Evolutionary conservation across 2,797 vertebrate species (phyloP).

Genomic region (Crypturellus tataupa): DNA sequence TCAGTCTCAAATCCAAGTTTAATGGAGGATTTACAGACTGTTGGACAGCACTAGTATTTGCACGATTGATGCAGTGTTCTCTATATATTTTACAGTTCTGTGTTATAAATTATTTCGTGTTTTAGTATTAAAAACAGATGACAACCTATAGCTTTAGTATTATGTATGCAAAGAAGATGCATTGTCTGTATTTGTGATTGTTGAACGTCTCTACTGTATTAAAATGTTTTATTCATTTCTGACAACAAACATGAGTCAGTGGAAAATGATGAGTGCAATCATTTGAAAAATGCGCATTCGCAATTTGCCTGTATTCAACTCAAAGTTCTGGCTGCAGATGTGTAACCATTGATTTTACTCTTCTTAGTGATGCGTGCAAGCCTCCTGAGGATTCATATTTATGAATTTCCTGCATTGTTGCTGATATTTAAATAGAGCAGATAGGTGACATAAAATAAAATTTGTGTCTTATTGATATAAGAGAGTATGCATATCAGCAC

Average conservation of each 20-base stretch:
- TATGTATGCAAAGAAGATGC: conserved; percentile 39
- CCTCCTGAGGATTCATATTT: conserved; percentile 41
- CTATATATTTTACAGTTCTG: conserved; percentile 56
- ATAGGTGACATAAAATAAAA: conserved; percentile 3
- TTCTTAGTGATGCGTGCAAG: not conserved
- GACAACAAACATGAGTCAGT: conserved; percentile 35
- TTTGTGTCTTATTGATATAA: not conserved
- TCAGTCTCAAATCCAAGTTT: conserved; percentile 58
- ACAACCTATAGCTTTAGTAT: conserved; percentile 16
- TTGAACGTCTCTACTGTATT: conserved; percentile 22
- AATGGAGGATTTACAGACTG: conserved; percentile 66
- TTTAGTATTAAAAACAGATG: conserved; percentile 77
- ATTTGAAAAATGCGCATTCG: conserved; percentile 55
- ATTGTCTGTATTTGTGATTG: conserved; percentile 2
- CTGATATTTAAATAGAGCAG: conserved; percentile 28
- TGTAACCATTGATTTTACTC: conserved; percentile 48
- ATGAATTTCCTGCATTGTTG: conserved; percentile 31
- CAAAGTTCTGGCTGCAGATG: conserved; percentile 48
- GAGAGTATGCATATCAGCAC: not conserved
- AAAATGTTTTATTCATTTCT: conserved; percentile 51
- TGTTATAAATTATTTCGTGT: conserved; percentile 65
- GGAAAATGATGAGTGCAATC: conserved; percentile 11
- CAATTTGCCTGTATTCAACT: conserved; percentile 42
- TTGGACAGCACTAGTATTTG: conserved; percentile 56
- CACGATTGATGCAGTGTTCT: conserved; percentile 60